Percentiles rank a stretch among this genome's conserved stretches.
These are phyloP conservation scores for Protobothrops flavoviridis DNA, from an alignment of 2,113 vertebrate species.

Conservation along the genomic window DNA sequence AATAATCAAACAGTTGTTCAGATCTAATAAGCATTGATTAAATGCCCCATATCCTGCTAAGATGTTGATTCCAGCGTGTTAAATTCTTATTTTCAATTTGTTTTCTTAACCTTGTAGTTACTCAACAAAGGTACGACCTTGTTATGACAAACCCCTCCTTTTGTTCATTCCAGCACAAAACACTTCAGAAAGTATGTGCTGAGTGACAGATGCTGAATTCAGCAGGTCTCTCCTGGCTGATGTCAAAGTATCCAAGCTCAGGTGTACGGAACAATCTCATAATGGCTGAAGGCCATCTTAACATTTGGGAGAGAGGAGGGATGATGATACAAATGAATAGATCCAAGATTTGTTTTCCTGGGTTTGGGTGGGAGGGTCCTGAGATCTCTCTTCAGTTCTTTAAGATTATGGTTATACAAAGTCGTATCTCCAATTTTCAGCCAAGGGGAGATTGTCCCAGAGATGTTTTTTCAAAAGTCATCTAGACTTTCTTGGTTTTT, in stretches of 20 bases:
- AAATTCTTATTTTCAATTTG: conserved; percentile 32
- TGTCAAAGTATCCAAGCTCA: not conserved
- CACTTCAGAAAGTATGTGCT: conserved; percentile 33
- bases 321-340: not conserved
- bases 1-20: conserved; percentile 17
- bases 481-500: not conserved
- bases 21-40: conserved; percentile 18
- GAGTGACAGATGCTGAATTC: not conserved
- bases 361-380: not conserved
- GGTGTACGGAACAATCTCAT: not conserved
- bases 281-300: not conserved
- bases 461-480: not conserved
- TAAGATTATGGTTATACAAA: not conserved
- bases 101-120: conserved; percentile 31
- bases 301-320: not conserved
- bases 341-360: not conserved
- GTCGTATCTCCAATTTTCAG: not conserved
- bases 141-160: not conserved
- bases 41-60: conserved; percentile 26
- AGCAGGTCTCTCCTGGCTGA: not conserved
- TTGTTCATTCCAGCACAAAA: conserved; percentile 32
- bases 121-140: conserved; percentile 30
- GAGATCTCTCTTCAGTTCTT: not conserved
- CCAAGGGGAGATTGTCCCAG: not conserved
- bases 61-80: conserved; percentile 23